These are phyloP conservation scores for Dioctria rufipes DNA, from an alignment of 2,888 invertebrate species.

Conservation along the genomic window DNA sequence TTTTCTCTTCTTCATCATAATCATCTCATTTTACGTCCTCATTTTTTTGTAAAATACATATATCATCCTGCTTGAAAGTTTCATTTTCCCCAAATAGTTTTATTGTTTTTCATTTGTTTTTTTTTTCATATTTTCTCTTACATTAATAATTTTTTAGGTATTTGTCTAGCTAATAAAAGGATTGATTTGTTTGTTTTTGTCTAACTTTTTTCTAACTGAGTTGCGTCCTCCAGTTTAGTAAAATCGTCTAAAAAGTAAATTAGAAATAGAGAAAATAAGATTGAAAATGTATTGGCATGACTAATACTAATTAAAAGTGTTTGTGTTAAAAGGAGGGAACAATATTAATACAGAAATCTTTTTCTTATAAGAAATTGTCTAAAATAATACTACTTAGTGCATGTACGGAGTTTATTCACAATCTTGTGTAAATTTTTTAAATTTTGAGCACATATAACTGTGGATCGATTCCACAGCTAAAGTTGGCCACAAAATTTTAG, in stretches of 20 bases:
- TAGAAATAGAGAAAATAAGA: background rate
- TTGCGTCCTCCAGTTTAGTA: background rate
- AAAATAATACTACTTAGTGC: too few relatives aligned
- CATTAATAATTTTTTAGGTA: constrained; percentile 41
- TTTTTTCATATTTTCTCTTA: constrained; percentile 21
- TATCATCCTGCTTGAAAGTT: constrained; percentile 11
- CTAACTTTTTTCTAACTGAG: constrained; percentile 39
- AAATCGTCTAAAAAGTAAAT: background rate
- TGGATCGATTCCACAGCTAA: too few relatives aligned
- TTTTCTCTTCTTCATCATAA: background rate
- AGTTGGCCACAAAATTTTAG: too few relatives aligned
- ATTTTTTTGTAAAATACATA: constrained; percentile 22
- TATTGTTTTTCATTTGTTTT: constrained; percentile 14
- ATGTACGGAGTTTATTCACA: too few relatives aligned
- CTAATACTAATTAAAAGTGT: background rate
- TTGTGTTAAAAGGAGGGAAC: too few relatives aligned
- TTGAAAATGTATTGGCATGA: background rate
- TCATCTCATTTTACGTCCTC: constrained; percentile 9
- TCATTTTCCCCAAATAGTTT: background rate
- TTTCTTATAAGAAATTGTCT: too few relatives aligned
- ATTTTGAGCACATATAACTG: too few relatives aligned
- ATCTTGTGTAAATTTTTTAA: too few relatives aligned
- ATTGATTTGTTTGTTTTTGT: constrained; percentile 30
- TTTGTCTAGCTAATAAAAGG: constrained; percentile 51
- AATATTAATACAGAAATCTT: too few relatives aligned